phyloP scores from a whole-genome alignment of 2,888 invertebrate species.

The Sinhomidia bicolor region DNA sequence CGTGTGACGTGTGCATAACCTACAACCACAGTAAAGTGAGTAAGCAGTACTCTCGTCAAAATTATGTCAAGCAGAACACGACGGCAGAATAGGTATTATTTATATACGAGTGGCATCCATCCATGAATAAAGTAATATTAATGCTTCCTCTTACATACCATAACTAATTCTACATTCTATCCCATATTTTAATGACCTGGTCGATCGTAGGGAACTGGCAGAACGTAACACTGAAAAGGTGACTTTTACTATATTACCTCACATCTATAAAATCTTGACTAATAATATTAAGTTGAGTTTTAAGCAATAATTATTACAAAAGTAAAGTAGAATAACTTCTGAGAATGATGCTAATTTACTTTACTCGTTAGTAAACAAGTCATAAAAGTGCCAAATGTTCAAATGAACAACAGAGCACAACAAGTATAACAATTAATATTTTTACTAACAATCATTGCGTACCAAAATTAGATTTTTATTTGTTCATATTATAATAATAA shows the following conservation, averaged over 20 bases:
- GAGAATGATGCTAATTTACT: background rate
- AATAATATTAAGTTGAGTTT: no score
- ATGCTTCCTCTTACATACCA: background rate
- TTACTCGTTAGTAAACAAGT: background rate
- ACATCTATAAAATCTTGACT: no score
- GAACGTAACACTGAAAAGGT: background rate
- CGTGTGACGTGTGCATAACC: no score
- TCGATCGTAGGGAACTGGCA: no score
- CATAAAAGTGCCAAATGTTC: no score
- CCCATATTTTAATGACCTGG: background rate
- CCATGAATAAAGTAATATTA: background rate
- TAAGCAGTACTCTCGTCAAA: background rate
- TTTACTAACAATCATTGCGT: no score
- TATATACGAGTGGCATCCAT: background rate
- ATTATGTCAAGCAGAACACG: background rate
- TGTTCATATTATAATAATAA: no score
- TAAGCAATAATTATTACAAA: background rate
- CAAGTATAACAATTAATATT: no score
- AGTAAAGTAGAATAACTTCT: background rate
- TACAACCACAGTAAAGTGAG: background rate
- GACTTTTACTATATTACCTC: background rate
- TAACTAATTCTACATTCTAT: no score
- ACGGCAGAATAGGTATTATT: background rate
- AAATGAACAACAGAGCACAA: no score
- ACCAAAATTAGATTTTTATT: no score